Evolutionary conservation across 2,797 vertebrate genomes (phyloP).

Genomic region (Sorex maritimensis): DNA sequence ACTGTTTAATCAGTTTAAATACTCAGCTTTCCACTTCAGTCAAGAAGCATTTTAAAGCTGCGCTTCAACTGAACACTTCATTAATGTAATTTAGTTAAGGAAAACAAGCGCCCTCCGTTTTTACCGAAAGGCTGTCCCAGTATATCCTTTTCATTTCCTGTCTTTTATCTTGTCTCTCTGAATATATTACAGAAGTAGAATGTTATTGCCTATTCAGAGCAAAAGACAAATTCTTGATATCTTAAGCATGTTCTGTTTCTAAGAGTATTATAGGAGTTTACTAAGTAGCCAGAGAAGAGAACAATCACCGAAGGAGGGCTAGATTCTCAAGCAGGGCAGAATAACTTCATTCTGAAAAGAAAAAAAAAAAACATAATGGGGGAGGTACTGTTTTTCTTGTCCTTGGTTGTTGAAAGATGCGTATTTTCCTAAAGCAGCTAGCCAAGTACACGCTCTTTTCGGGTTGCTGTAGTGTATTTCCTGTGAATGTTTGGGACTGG

Average conservation of each 20-base stretch:
- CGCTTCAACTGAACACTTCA: slow-evolving; percentile 81
- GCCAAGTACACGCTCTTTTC: neutral
- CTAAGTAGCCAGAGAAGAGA: slow-evolving; percentile 26
- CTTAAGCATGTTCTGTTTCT: slow-evolving; percentile 73
- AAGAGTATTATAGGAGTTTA: slow-evolving; percentile 71
- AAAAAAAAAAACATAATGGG: neutral
- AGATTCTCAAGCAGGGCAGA: neutral
- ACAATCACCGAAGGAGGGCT: slow-evolving; percentile 9
- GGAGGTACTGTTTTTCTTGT: slow-evolving; percentile 39
- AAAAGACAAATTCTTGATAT: slow-evolving; percentile 72
- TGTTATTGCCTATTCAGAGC: slow-evolving; percentile 79
- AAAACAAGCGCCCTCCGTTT: slow-evolving; percentile 80
- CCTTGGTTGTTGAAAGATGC: slow-evolving; percentile 60
- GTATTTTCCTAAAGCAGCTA: slow-evolving; percentile 9
- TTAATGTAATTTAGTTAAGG: slow-evolving; percentile 86
- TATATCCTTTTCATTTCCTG: slow-evolving; percentile 71
- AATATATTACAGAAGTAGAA: slow-evolving; percentile 67
- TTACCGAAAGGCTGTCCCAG: slow-evolving; percentile 67
- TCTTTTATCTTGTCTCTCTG: slow-evolving; percentile 69
- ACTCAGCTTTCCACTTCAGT: slow-evolving; percentile 83
- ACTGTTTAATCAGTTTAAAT: slow-evolving; percentile 86
- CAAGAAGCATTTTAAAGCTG: slow-evolving; percentile 78
- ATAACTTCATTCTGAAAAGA: slow-evolving; percentile 40
- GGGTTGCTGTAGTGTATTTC: neutral
- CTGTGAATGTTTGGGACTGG: neutral